Conservation (phyloP, 2,888 invertebrate species). For the Melipona bicolor region DNA sequence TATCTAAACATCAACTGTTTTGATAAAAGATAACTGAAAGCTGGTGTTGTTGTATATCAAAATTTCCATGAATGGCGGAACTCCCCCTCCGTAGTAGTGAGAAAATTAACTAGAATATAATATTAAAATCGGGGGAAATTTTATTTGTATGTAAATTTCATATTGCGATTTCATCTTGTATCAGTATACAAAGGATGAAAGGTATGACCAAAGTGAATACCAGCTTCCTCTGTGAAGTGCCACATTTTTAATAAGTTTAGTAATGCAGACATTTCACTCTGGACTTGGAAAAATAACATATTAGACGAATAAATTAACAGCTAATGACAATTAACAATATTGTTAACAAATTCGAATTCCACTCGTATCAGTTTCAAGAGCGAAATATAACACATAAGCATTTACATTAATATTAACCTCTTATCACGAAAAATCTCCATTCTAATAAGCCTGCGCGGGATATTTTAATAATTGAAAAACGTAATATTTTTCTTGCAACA, state of each 20-base stretch:
- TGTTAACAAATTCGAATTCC: background rate
- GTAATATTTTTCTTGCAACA: constrained; percentile 12
- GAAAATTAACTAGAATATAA: background rate
- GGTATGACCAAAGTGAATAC: background rate
- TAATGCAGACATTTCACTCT: background rate
- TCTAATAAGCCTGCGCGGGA: background rate
- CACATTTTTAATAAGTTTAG: background rate
- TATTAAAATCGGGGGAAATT: background rate
- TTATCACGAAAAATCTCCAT: background rate
- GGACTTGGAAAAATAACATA: background rate
- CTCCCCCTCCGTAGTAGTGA: background rate
- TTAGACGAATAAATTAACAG: background rate
- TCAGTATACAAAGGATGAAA: background rate
- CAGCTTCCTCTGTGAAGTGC: background rate
- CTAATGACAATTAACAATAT: background rate
- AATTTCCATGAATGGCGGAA: background rate
- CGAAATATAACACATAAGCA: background rate
- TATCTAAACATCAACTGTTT: background rate
- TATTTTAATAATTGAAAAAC: constrained; percentile 18
- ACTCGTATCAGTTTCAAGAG: too few relatives aligned
- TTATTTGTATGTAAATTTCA: background rate
- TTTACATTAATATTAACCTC: background rate
- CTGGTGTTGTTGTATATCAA: background rate
- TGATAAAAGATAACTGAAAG: background rate
- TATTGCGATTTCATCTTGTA: background rate